Conservation (phyloP, 2,888 invertebrate species). For the Crioceris asparagi region DNA sequence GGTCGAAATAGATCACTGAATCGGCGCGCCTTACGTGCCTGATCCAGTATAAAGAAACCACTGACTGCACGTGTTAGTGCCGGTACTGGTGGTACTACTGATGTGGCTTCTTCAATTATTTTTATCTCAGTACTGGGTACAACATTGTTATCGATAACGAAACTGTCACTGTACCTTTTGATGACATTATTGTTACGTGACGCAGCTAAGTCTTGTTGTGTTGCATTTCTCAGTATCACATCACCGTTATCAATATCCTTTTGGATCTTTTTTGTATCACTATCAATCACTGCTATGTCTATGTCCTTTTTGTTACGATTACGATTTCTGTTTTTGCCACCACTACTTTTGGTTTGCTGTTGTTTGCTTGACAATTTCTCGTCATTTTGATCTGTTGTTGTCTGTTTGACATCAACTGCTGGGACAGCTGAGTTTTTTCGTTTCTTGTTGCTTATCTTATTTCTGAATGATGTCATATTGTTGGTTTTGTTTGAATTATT, state of each 20-base stretch:
- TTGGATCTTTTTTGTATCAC: constrained; percentile 8
- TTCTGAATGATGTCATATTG: constrained; percentile 36
- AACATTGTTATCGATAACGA: constrained; percentile 29
- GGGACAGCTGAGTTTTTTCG: constrained; percentile 29
- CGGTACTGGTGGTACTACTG: constrained; percentile 17
- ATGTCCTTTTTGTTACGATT: constrained; percentile 22
- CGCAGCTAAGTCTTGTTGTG: constrained; percentile 13
- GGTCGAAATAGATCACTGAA: constrained; percentile 34
- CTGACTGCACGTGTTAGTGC: constrained; percentile 26
- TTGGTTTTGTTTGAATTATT: constrained; percentile 20
- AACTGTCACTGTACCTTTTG: constrained; percentile 37
- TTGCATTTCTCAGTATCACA: constrained; percentile 25
- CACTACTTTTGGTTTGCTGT: constrained; percentile 16
- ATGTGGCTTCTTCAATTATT: constrained; percentile 18
- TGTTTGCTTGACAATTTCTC: constrained; percentile 17
- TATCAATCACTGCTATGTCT: too few species aligned
- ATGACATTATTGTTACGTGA: constrained; percentile 17
- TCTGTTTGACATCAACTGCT: constrained; percentile 1
- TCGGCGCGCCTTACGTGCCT: constrained; percentile 26
- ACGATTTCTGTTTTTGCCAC: constrained; percentile 19
- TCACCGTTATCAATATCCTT: constrained; percentile 9
- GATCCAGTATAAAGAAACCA: constrained; percentile 28
- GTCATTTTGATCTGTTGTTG: constrained; percentile 16
- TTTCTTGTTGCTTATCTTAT: constrained; percentile 37
- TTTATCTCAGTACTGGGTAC: constrained; percentile 15